Conservation (phyloP, 2,113 vertebrate genomes). For the Scalopus aquaticus region DNA sequence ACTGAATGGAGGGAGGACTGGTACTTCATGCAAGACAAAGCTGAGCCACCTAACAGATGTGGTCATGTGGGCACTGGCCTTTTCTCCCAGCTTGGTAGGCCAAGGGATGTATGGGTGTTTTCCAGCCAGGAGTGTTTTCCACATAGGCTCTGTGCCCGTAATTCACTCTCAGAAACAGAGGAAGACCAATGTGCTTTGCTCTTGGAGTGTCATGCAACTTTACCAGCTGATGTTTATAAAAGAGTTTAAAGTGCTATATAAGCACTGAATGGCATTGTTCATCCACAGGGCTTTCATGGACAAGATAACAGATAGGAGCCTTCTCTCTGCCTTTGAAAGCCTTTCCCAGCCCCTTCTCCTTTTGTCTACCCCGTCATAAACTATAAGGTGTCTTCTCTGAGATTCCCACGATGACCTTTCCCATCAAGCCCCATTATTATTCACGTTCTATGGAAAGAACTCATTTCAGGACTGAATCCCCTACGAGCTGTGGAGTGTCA, state of each 20-base stretch:
- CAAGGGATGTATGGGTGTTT: background rate
- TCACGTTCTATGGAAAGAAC: constrained; percentile 28
- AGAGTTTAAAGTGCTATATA: background rate
- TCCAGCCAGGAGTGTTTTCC: background rate
- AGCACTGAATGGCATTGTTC: constrained; percentile 53
- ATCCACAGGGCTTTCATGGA: constrained; percentile 33
- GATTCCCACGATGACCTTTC: constrained; percentile 56
- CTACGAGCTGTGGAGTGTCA: background rate
- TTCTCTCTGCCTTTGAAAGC: constrained; percentile 8
- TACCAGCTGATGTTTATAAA: background rate
- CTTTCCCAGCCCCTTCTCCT: constrained; percentile 64
- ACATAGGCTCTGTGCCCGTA: background rate
- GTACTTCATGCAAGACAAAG: background rate
- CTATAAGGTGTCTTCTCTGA: constrained; percentile 63
- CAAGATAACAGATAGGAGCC: constrained; percentile 46
- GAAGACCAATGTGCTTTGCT: background rate
- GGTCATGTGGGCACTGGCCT: background rate
- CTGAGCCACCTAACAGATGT: background rate
- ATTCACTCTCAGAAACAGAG: background rate
- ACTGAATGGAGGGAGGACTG: too few species aligned
- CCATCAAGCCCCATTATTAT: constrained; percentile 41
- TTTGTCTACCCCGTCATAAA: constrained; percentile 56
- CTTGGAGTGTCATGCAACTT: background rate
- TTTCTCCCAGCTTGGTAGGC: background rate
- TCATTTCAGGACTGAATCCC: constrained; percentile 40